Base-by-base conservation (phyloP, 2,113 vertebrate species). In the Planiliza haematocheilus region DNA sequence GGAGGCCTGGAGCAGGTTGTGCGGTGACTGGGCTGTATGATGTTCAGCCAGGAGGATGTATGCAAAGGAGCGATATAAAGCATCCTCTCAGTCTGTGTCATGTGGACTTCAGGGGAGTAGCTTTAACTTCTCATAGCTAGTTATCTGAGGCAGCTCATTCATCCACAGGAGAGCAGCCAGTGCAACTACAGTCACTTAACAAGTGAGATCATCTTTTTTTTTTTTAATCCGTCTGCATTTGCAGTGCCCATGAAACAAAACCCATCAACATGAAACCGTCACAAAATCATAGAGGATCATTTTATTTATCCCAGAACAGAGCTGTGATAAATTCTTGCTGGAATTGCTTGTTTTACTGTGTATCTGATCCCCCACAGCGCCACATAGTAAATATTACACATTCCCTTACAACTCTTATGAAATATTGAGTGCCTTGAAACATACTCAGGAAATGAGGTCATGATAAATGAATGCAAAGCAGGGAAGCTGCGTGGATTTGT, bases 391-490 rank as follows among this genome's bases (percentile, higher is more conserved):
- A 81, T 74, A 74, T 74, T 56, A 81, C 71, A 81, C 74, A 72
- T 76, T 82, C 21, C 43, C 68, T 82, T 79, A 84, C 30, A 84
- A 80, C 37, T 60, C 58, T 63, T 57, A 78, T 88, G 67, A 86
- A 89, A 83, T 84, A 89, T 88, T 80, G 75, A 89, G 57, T 12
- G 46, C 45, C 49, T 74, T 83, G 77, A 88, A 82, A 81, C 83
- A 73, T 83, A 36, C 43, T 60, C 34, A 2, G 81, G 66, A 88
- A 91, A 87, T 68, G 24, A 80, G 80, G 83, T 83, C 81, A 85
- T 76, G 73, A 77, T 58, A 72, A 83, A 83, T 78, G 53, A 83
- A 77, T 66, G 74, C 78, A 69, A 70, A 74, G 56, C 80, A 56
- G 20, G 41, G 43, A 82, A 67, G 62, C 60, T 49, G 52, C 3